These are phyloP conservation scores for Morinoia aosen DNA, from an alignment of 2,888 invertebrate genomes.

Conservation along the genomic window DNA sequence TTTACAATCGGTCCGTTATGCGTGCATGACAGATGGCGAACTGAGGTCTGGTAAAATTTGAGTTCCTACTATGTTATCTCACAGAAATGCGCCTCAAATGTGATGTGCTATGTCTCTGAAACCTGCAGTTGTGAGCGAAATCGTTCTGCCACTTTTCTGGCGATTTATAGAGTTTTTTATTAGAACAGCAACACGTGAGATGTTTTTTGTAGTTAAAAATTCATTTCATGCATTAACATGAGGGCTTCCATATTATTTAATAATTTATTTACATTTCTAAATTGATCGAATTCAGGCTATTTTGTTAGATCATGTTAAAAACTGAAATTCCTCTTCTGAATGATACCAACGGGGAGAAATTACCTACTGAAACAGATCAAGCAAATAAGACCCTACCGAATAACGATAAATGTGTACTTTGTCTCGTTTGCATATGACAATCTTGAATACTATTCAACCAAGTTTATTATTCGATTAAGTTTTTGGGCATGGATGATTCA, in stretches of 20 bases:
- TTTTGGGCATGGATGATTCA: neutral
- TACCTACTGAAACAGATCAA: neutral
- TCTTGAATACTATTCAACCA: neutral
- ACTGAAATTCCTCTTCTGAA: neutral
- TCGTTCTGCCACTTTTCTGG: too few species aligned
- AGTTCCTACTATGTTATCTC: neutral
- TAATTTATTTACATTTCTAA: too few species aligned
- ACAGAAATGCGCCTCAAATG: too few species aligned
- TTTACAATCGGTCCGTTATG: neutral
- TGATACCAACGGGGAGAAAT: neutral
- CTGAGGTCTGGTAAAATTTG: neutral
- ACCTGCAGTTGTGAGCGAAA: too few species aligned
- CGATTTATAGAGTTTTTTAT: too few species aligned
- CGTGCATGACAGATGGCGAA: neutral
- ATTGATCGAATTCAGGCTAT: too few species aligned
- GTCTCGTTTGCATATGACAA: neutral
- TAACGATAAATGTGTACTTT: neutral
- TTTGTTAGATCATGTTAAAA: neutral
- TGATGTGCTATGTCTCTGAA: too few species aligned
- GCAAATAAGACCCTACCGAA: neutral
- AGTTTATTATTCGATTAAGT: neutral
- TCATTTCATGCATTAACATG: too few species aligned
- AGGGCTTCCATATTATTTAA: too few species aligned
- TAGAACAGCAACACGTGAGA: too few species aligned
- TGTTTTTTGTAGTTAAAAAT: too few species aligned